Evolutionary conservation across 1,140 invertebrate species (phyloP), one percentile per base, ranked within the genome.

Genomic region (Pinna nobilis): DNA sequence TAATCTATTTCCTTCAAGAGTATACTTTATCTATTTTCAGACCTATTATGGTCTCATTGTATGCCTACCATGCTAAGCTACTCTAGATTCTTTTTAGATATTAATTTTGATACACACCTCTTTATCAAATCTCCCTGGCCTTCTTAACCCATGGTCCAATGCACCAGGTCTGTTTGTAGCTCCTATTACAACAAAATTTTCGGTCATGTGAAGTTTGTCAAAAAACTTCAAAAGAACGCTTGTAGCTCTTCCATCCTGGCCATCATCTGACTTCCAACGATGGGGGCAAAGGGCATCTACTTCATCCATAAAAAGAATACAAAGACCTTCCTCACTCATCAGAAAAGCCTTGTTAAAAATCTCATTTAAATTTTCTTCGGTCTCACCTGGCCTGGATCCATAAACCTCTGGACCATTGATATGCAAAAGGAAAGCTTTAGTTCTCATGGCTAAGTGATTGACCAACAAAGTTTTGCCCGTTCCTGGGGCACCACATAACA

Each of bases 291-390:
- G n/a, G 0, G 78, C 51, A 70, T 88, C 87, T 65, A 87, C 74
- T 71, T 88, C 86, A 83, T 88, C 87, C 41, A 87, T 70, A 66
- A 88, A 87, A 20, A 87, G 41, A 59, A 88, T 78, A 70, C 83
- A 83, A 7, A 76, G 77, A 0, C 83, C 85, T 60, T 87, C 85
- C 51, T 80, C 47, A 61, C 81, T 80, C 23, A 86, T 53, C 2
- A 66, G 39, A 0, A 59, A 55, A 20, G 81, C 81, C 65, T 80
- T 79, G n/a, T 78, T 63, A 75, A 87, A 86, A 49, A 84, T 55
- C 6, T 67, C 65, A 33, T 59, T 74, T 25, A 88, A 35, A 50
- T 84, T 84, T 20, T 69, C 72, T 65, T 86, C 85, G 23, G 81
- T 86, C 63, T 85, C 80, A 20, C 87, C 87, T 53, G 84, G 79